Evolutionary conservation across 2,888 invertebrate genomes (phyloP).

Genomic region (Euproctis similis): DNA sequence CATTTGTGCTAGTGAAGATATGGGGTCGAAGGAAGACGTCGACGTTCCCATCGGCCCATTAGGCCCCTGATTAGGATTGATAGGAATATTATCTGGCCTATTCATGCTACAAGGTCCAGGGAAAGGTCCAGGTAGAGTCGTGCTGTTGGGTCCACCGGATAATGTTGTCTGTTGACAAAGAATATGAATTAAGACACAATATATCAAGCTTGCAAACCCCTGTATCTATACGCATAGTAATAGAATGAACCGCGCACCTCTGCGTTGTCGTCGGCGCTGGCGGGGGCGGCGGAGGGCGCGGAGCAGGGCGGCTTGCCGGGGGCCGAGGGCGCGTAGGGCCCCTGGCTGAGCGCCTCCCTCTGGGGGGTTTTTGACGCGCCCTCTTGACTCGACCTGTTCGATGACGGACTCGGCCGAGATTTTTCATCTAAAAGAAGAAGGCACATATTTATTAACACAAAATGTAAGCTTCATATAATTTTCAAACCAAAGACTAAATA

Average conservation of each 20-base stretch:
- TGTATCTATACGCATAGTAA: too few relatives aligned
- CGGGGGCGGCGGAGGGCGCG: slow-evolving; percentile 40
- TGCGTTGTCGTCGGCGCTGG: too few relatives aligned
- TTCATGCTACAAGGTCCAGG: slow-evolving; percentile 67
- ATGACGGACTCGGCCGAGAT: slow-evolving; percentile 69
- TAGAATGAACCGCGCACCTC: slow-evolving; percentile 53
- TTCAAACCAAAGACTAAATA: slow-evolving; percentile 42
- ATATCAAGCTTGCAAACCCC: too few relatives aligned
- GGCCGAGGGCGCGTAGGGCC: slow-evolving; percentile 60
- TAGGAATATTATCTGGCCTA: slow-evolving; percentile 67
- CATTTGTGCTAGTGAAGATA: slow-evolving; percentile 95
- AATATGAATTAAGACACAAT: background rate
- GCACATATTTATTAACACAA: background rate
- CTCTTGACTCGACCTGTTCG: slow-evolving; percentile 65
- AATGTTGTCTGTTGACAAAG: slow-evolving; percentile 48
- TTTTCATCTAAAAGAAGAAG: slow-evolving; percentile 51
- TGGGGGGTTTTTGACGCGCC: slow-evolving; percentile 64
- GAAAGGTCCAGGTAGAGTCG: slow-evolving; percentile 70
- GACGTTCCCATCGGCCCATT: slow-evolving; percentile 74
- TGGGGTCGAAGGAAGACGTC: slow-evolving; percentile 88
- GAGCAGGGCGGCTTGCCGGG: too few relatives aligned
- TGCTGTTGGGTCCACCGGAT: slow-evolving; percentile 67
- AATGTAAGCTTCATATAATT: slow-evolving; percentile 22
- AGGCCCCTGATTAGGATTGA: slow-evolving; percentile 69
- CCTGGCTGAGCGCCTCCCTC: slow-evolving; percentile 49